phyloP scores from a whole-genome alignment of 1,140 invertebrate genomes.

The Dendroctonus ponderosae region DNA sequence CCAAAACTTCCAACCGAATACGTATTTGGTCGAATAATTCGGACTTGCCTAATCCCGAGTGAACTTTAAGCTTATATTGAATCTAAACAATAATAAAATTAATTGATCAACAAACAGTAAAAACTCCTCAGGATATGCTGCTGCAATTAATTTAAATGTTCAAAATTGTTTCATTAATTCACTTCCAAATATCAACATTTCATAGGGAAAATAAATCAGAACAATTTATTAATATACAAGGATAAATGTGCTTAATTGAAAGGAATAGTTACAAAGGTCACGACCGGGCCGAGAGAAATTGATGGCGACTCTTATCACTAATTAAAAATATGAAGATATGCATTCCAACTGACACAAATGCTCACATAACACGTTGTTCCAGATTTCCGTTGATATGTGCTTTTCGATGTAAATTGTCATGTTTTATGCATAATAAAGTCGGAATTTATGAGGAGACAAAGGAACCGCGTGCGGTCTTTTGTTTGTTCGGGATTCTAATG shows the following conservation, averaged over 20 bases:
- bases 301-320: slow-evolving; percentile 23
- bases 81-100: no score
- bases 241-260: slow-evolving; percentile 26
- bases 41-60: no score
- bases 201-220: slow-evolving; percentile 23
- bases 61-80: no score
- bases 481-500: slow-evolving; percentile 10
- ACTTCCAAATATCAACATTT: slow-evolving; percentile 10
- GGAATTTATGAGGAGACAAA: slow-evolving; percentile 19
- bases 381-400: slow-evolving; percentile 10
- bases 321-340: slow-evolving; percentile 22
- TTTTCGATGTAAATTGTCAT: slow-evolving; percentile 21
- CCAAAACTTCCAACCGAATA: no score
- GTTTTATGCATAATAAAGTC: slow-evolving; percentile 23
- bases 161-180: slow-evolving; percentile 15
- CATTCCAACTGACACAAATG: slow-evolving; percentile 16
- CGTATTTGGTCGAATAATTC: no score
- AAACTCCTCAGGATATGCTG: neutral
- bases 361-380: slow-evolving; percentile 11
- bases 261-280: slow-evolving; percentile 16
- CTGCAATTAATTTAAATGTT: slow-evolving; percentile 7
- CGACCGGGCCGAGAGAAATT: slow-evolving; percentile 21
- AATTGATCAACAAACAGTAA: no score
- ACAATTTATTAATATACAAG: slow-evolving; percentile 16
- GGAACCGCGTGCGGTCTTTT: slow-evolving; percentile 8